Evolutionary conservation across 2,113 vertebrate genomes (phyloP), one percentile per base, ranked within the genome.

Genomic region (Hippocampus barbouri): DNA sequence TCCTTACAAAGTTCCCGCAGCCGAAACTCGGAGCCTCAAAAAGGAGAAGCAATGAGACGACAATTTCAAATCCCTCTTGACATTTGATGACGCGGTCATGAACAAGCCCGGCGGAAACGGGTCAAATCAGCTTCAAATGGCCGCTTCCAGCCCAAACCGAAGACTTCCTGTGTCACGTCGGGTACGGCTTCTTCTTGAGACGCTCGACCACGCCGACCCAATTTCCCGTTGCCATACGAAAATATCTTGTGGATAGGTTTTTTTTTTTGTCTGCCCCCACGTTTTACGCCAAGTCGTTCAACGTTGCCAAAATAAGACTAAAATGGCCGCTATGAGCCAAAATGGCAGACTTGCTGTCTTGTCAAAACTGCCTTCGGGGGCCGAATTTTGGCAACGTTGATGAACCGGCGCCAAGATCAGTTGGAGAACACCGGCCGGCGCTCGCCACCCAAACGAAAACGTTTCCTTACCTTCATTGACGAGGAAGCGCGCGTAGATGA

Each of bases 401-500:
- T 12, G 41, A 43, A 43, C 41, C 4, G 5, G 5, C 34, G 34
- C 34, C 5, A 38, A 38, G 34, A 6, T 38, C 5, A 5, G 5
- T 38, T 1, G 34, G 57, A 30, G 45, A 47, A 15, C 64, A 9
- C 6, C 18, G 21, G 12, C 53, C 15, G 53, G 21, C 23, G 53
- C 9, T 38, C 5, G 8, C 7, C 7, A 18, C 15, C 27, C 34
- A 3, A 61, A 34, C 14, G 27, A 59, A 38, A 34, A 8, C 16
- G 27, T 8, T 21, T 12, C 0, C 0, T 20, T 75, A 99, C 97
- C 97, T 94, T 99, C 97, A n/a, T 95, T 97, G 76, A 98, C 97
- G 0, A 99, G 94, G 90, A 97, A 98, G 65, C 96, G 94, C 66
- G 96, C 93, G 83, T 99, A 99, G 90, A 98, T 94, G 83, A 99